phyloP scores from a whole-genome alignment of 2,113 vertebrate species.

The Nematolebias whitei region DNA sequence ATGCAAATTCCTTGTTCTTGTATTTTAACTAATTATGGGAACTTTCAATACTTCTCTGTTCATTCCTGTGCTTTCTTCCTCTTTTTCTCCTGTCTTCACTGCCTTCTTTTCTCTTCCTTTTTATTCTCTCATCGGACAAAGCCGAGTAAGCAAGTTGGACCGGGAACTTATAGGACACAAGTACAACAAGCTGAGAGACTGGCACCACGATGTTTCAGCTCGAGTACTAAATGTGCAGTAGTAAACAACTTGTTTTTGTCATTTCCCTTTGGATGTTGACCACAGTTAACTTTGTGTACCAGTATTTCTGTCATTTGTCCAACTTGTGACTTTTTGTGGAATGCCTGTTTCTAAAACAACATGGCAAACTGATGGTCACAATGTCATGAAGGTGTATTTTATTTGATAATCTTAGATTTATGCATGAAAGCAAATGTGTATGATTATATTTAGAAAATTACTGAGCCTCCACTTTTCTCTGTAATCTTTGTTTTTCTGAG shows the following conservation, averaged over 20 bases:
- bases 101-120: constrained; percentile 9
- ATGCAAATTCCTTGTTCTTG: too few relatives aligned
- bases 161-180: constrained; percentile 89
- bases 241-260: constrained; percentile 41
- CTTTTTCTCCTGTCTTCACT: constrained; percentile 24
- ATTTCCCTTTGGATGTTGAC: constrained; percentile 42
- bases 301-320: neutral
- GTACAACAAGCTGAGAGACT: constrained; percentile 97
- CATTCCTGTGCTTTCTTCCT: constrained; percentile 7
- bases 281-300: constrained; percentile 2
- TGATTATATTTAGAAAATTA: neutral
- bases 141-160: constrained; percentile 84
- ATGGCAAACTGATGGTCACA: constrained; percentile 8
- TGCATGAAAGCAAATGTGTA: constrained; percentile 7
- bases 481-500: constrained; percentile 12
- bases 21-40: too few relatives aligned
- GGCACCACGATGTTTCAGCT: constrained; percentile 95
- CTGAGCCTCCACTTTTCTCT: constrained; percentile 14
- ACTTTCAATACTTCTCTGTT: constrained; percentile 6
- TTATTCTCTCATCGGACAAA: constrained; percentile 74
- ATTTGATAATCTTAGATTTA: constrained; percentile 4
- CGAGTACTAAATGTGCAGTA: constrained; percentile 91
- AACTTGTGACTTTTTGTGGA: neutral
- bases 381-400: constrained; percentile 2
- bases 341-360: neutral